Evolutionary conservation across 2,113 vertebrate species (phyloP), one percentile per base, ranked within the genome.

Genomic region (Cyprinodon tularosa): DNA sequence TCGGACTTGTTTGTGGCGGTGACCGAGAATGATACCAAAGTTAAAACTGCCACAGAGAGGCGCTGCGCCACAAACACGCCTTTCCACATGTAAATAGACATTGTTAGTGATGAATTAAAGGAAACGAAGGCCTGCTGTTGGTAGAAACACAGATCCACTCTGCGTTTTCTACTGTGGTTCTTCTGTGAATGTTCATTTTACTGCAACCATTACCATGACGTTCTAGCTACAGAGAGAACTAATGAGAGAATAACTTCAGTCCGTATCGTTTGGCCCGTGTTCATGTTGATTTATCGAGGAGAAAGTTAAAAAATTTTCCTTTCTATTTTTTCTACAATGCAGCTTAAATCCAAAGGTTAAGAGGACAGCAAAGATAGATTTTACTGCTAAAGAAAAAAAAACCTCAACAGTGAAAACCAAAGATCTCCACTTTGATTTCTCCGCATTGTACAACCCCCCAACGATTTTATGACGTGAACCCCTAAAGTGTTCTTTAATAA

Each of bases 341-440:
- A 95, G 94, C 94, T 95, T 93, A 84, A 94, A 92, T 93, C 94
- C 94, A 95, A 95, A 95, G 94, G 90, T 93, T 92, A 91, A 85
- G 88, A 93, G 89, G 89, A 93, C 87, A 88, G 88, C 84, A 87
- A 92, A 89, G 85, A 89, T 85, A 94, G 88, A 94, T 93, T 90
- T 93, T 91, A 92, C 90, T 91, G 88, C 86, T 88, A 85, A 88
- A 86, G 83, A 83, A 60, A 84, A 75, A 73, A 88, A 90, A 93
- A 93, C 92, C 93, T 94, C 93, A 93, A 93, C 91, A 93, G 91
- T 94, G 86, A 94, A 93, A 94, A 95, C 94, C 94, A 95, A 95
- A 95, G 94, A 95, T 88, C 90, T 94, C 89, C 87, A 90, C 84
- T 88, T 86, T 83, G 5, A 57, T 81, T 80, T 80, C 83, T 86